A percentile compares a stretch with the other conserved stretches of the same genome.
phyloP scores from a whole-genome alignment of 2,797 vertebrate species.

The Gallinago stenura region DNA sequence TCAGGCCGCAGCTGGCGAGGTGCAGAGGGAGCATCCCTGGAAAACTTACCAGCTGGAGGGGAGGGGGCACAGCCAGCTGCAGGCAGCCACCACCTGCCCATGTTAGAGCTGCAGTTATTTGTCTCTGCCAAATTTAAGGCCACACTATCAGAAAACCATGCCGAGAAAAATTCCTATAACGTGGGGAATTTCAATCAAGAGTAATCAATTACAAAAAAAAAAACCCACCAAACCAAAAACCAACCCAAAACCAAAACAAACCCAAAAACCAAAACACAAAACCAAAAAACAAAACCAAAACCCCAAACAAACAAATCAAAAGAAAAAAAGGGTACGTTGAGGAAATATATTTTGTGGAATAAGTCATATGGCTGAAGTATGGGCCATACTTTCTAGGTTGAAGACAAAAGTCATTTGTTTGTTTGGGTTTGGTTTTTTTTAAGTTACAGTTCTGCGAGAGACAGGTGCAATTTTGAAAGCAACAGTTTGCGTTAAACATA shows the following conservation, averaged over 20 bases:
- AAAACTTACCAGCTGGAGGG: rapidly evolving
- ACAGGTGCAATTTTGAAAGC: not conserved
- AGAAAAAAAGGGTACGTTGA: rapidly evolving
- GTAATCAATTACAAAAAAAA: not conserved
- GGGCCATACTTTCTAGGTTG: not conserved
- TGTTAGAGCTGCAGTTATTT: not conserved
- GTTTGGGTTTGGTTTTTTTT: not conserved
- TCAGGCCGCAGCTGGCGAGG: rapidly evolving
- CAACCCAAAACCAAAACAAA: not conserved
- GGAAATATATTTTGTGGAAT: not conserved
- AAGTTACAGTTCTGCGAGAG: not conserved
- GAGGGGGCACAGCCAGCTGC: not conserved
- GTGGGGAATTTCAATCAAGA: not conserved
- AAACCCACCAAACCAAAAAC: too few species aligned
- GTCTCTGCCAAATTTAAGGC: not conserved
- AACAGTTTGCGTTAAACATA: not conserved
- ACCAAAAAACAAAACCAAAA: not conserved
- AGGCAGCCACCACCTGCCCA: not conserved
- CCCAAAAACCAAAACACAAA: too few species aligned
- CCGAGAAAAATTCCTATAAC: not conserved
- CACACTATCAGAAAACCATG: not conserved
- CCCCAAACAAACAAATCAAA: not conserved
- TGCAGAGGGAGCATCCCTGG: rapidly evolving
- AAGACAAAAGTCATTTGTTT: not conserved
- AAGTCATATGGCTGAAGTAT: not conserved